Evolutionary conservation across 2,113 vertebrate species (phyloP), one percentile per base, ranked within the genome.

Genomic region (Camelus bactrianus): DNA sequence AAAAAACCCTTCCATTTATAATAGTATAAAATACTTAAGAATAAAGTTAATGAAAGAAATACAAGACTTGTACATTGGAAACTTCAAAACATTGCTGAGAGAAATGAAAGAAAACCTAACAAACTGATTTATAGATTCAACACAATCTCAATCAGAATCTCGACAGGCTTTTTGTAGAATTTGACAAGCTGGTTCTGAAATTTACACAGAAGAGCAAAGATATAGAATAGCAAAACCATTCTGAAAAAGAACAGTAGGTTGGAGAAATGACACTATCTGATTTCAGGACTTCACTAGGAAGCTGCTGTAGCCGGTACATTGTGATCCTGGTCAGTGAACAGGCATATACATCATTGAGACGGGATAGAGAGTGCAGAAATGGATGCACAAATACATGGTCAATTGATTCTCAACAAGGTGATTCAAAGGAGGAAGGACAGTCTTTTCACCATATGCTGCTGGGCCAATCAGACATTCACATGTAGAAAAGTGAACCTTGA

Each of bases 31-130:
- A 56, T 42, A 54, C 28, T 60, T 70, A 72, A 54, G 46, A 64
- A 94, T 94, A 62, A 94, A 26, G 46, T 89, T 81, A 81, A 30
- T 46, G 16, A 88, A 87, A 87, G n/a, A 72, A 88, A n/a, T 80
- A 6, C 4, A 93, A 30, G 60, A 67, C 22, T 32, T 32, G 17
- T 80, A 56, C 76, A 46, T 28, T 56, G 35, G n/a, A 69, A 80
- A 46, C 14, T 58, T 80, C 9, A 70, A 81, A 80, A 46, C 32
- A 8, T 60, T 38, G 32, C 67, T 83, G 80, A 52, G 46, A 62
- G 42, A 73, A 56, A 56, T 69, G 54, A 69, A 92, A 88, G 69
- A 54, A 79, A 62, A 9, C 67, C 79, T 52, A 52, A 73, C 64
- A 87, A 38, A 79, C 26, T 73, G 32, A 64, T 83, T 50, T 73